A percentile compares a stretch with the other conserved stretches of the same genome.
phyloP scores from a whole-genome alignment of 2,797 vertebrate species.

The Onychomys torridus region DNA sequence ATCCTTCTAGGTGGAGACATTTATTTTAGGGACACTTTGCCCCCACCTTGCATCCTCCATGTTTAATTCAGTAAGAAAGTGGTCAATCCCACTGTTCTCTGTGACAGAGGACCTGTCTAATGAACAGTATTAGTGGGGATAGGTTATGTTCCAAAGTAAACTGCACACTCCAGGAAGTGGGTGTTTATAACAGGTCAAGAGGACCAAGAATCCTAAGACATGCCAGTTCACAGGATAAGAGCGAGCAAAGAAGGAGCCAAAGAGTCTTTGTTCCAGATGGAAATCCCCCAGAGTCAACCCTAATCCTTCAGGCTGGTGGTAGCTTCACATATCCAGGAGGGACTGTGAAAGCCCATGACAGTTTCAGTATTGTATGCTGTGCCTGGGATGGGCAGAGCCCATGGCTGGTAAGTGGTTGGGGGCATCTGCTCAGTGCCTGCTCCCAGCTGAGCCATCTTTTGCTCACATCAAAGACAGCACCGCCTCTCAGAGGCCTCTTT shows the following conservation, averaged over 20 bases:
- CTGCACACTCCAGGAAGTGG: not conserved
- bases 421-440: too few species aligned
- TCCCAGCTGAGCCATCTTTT: not conserved
- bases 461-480: rapidly evolving
- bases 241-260: not conserved
- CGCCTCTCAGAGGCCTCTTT: not conserved
- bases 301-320: not conserved
- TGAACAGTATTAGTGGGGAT: not conserved
- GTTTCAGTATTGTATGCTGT: not conserved
- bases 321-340: not conserved
- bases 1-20: not conserved
- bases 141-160: slow-evolving; percentile 45
- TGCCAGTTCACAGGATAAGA: slow-evolving; percentile 23
- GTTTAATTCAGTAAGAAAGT: slow-evolving; percentile 22
- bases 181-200: slow-evolving; percentile 18
- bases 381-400: not conserved
- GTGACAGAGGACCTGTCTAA: not conserved
- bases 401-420: rapidly evolving
- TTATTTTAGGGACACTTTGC: not conserved
- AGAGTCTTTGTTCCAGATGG: not conserved
- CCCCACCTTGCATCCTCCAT: not conserved
- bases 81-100: slow-evolving; percentile 30
- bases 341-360: too few species aligned
- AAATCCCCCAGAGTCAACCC: not conserved
- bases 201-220: not conserved